phyloP scores from a whole-genome alignment of 2,113 vertebrate genomes.

The Lichenostomus cassidix region DNA sequence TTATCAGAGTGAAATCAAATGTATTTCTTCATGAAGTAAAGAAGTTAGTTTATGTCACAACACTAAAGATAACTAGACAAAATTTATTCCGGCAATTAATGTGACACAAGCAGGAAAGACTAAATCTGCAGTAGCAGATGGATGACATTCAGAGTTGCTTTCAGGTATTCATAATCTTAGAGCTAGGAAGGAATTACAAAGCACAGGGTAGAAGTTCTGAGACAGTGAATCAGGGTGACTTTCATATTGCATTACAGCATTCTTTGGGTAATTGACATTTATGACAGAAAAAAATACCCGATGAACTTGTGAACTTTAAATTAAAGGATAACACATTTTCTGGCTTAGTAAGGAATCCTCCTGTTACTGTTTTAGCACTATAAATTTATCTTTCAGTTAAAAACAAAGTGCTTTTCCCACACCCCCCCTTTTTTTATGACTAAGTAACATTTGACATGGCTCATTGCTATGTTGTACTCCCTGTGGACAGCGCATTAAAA shows the following conservation, averaged over 20 bases:
- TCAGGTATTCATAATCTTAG: conserved; percentile 16
- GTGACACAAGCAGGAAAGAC: neutral
- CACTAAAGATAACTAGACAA: neutral
- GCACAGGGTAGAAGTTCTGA: conserved; percentile 35
- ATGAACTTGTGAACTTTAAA: conserved; percentile 25
- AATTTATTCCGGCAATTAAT: neutral
- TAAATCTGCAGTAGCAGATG: neutral
- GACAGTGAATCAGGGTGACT: neutral
- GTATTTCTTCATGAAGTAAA: neutral
- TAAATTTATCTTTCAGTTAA: conserved; percentile 8
- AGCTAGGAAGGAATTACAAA: neutral
- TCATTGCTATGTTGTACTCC: neutral
- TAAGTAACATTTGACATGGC: neutral
- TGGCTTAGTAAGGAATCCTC: neutral
- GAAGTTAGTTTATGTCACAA: neutral
- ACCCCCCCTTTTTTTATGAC: neutral
- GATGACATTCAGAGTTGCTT: conserved; percentile 12
- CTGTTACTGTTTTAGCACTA: neutral
- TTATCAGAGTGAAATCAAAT: neutral
- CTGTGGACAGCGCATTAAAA: neutral
- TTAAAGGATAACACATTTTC: neutral
- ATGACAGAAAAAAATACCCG: neutral
- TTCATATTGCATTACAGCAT: neutral
- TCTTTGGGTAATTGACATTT: neutral
- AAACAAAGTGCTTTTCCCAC: accelerated